phyloP scores from a whole-genome alignment of 1,140 invertebrate species.

The Brachionus koreanus region DNA sequence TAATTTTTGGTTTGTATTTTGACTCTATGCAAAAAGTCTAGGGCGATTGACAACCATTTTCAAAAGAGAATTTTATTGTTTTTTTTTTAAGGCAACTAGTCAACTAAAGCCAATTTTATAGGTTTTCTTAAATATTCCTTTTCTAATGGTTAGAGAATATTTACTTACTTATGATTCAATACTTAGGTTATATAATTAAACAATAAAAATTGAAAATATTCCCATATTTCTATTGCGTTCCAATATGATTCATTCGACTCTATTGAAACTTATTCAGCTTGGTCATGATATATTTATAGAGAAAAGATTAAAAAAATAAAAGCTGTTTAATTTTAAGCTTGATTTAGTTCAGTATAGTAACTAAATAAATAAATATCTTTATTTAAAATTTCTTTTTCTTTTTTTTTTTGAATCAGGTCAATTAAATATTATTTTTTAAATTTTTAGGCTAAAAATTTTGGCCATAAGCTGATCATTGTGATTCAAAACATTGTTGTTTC shows the following conservation, averaged over 20 bases:
- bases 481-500: not conserved
- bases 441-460: not conserved
- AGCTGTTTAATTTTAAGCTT: not conserved
- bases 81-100: not conserved
- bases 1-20: not conserved
- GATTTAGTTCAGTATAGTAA: not conserved
- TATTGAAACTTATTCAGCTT: not conserved
- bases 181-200: not conserved
- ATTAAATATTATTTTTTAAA: not conserved
- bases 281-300: not conserved
- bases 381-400: no score
- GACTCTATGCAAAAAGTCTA: not conserved
- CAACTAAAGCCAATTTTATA: not conserved
- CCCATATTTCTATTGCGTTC: not conserved
- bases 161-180: not conserved
- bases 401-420: not conserved
- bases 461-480: not conserved
- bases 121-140: not conserved
- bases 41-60: not conserved
- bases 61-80: not conserved
- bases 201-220: not conserved
- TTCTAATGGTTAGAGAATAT: not conserved
- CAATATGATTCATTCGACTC: not conserved
- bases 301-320: not conserved
- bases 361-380: slow-evolving; percentile 1